Evolutionary conservation across 2,888 invertebrate species (phyloP), one percentile per base, ranked within the genome.

Genomic region (Rotaria socialis): DNA sequence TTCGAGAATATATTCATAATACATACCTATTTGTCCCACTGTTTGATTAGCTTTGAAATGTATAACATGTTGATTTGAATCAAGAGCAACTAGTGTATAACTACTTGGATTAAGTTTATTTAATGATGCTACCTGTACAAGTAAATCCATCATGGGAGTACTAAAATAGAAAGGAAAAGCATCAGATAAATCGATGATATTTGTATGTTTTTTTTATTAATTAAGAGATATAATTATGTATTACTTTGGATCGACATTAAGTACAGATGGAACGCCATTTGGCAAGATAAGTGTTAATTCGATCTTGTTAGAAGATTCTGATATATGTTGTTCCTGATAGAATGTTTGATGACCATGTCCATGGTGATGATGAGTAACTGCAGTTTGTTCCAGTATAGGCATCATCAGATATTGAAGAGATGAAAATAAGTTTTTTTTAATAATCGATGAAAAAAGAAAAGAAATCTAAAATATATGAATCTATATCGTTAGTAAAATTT

Each of bases 81-180:
- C 94, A 87, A 94, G 92, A 24, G 94, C 93, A 19, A 91, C 89
- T 58, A 94, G 92, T 47, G 93, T 93, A 91, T 94, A 93, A 88
- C 93, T 93, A 87, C 94, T 93, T 58, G 94, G 93, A 88, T 93
- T 93, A 88, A 94, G 88, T 90, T 94, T 93, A 90, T 94, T 93
- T 84, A 93, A 92, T 84, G 94, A 94, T 80, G 94, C 93, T 88
- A 94, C 93, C 90, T 94, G 94, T 86, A 94, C 93, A 88, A 94
- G 92, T 84, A 94, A 92, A 90, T 94, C 94, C 94, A 94, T 94
- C 94, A 94, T 94, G 58, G 94, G 94, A 47, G 94, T 94, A 90
- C 94, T 94, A 92, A 87, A 92, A 87, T 35, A 3, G 3, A 27
- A 35, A 67, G 0, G 16, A 27, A 67, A 16, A 35, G 35, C 16